Conservation (phyloP, 2,888 invertebrate species). For the Tiliacea aurago region DNA sequence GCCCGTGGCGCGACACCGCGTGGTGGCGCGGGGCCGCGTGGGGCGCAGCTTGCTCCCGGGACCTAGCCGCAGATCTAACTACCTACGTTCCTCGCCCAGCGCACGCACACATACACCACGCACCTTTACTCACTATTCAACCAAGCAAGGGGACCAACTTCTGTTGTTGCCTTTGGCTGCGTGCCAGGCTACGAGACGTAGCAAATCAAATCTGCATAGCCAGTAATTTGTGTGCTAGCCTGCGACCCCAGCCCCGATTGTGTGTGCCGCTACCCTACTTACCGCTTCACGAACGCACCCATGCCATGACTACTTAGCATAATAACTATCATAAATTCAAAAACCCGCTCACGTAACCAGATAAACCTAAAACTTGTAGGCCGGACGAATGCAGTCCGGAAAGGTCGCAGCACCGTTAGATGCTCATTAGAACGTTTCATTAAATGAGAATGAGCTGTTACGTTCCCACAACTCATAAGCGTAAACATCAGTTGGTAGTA, state of each 20-base stretch:
- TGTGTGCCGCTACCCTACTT: slow-evolving; percentile 44
- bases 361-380: slow-evolving; percentile 56
- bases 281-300: slow-evolving; percentile 35
- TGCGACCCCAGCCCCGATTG: slow-evolving; percentile 42
- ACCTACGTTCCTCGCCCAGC: slow-evolving; percentile 45
- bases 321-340: slow-evolving; percentile 59
- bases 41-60: slow-evolving; percentile 59
- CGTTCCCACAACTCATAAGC: slow-evolving; percentile 62
- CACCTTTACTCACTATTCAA: slow-evolving; percentile 3
- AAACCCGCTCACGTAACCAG: slow-evolving; percentile 61
- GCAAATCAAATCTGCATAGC: slow-evolving; percentile 39
- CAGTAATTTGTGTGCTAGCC: slow-evolving; percentile 40
- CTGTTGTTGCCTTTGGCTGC: slow-evolving; percentile 17
- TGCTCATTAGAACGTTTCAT: slow-evolving; percentile 58
- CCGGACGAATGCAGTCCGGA: slow-evolving; percentile 45
- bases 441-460: slow-evolving; percentile 56
- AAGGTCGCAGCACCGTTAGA: slow-evolving; percentile 62
- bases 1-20: slow-evolving; percentile 65
- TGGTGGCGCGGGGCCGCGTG: slow-evolving; percentile 63
- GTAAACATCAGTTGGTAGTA: slow-evolving; percentile 54
- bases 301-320: slow-evolving; percentile 58
- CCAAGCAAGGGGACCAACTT: slow-evolving; percentile 7
- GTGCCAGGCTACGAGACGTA: slow-evolving; percentile 29
- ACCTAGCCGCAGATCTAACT: slow-evolving; percentile 59
- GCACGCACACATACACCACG: slow-evolving; percentile 44